Evolutionary conservation across 2,113 vertebrate genomes (phyloP).

Genomic region (Corythoichthys haematopterus): DNA sequence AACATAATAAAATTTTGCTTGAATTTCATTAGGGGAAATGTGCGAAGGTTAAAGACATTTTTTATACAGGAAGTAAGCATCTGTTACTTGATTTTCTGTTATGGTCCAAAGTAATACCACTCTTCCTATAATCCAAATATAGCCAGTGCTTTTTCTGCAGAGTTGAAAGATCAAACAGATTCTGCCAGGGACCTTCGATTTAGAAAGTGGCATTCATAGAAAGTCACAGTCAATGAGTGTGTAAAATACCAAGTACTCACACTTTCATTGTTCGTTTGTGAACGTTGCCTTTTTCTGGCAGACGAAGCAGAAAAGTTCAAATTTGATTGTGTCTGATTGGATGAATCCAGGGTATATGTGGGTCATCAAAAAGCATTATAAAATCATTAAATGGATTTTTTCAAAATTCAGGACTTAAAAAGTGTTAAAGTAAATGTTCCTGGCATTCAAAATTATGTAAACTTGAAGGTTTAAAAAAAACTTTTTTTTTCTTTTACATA

Average conservation of each 20-base stretch:
- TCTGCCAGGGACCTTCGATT: constrained; percentile 17
- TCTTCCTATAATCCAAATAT: background rate
- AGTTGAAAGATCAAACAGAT: constrained; percentile 22
- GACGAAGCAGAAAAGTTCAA: constrained; percentile 35
- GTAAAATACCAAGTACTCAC: constrained; percentile 14
- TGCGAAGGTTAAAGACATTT: background rate
- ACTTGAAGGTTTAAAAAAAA: too few species aligned
- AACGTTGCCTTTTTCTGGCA: constrained; percentile 52
- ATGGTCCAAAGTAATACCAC: too few species aligned
- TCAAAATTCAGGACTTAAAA: too few species aligned
- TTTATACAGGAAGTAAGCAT: background rate
- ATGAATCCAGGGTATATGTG: too few species aligned
- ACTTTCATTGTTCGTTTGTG: constrained; percentile 34
- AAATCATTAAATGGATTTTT: too few species aligned
- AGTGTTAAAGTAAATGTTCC: too few species aligned
- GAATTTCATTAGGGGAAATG: background rate
- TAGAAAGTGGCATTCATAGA: constrained; percentile 22
- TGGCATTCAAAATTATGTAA: too few species aligned
- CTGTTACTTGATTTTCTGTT: background rate
- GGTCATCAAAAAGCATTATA: too few species aligned
- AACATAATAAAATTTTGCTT: background rate
- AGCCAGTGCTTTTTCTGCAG: too few species aligned
- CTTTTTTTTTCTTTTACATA: too few species aligned
- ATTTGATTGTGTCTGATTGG: constrained; percentile 26
- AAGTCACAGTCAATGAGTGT: constrained; percentile 21